These are phyloP conservation scores for roundworm (Caenorhabditis elegans) DNA, from an alignment of 1,140 invertebrate species.

Conservation along the genomic window DNA sequence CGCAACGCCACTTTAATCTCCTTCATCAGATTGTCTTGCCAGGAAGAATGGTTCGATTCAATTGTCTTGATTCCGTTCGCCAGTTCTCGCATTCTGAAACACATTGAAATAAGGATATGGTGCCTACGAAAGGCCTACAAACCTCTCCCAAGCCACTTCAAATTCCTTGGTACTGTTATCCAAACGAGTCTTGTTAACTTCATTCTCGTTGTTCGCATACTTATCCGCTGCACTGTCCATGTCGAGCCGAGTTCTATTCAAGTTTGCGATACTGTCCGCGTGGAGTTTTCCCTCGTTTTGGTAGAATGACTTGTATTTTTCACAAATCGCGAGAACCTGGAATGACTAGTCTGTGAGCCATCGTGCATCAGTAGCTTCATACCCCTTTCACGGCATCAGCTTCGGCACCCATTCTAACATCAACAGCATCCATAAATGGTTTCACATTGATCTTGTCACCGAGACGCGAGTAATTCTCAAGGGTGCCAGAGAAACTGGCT, in stretches of 20 bases:
- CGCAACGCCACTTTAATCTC: constrained; percentile 16
- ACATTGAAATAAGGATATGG: neutral
- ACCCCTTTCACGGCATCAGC: neutral
- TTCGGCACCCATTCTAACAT: neutral
- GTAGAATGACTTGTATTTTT: neutral
- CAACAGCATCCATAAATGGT: neutral
- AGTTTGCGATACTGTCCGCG: neutral
- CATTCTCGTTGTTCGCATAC: neutral
- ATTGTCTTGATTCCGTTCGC: neutral
- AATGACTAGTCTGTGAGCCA: neutral
- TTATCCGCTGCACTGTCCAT: neutral
- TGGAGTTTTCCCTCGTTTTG: neutral
- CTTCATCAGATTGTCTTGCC: constrained; percentile 11
- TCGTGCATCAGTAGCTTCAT: neutral
- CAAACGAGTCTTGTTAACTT: neutral
- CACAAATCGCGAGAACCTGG: neutral
- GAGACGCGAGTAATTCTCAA: neutral
- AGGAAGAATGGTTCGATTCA: neutral
- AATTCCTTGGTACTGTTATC: neutral
- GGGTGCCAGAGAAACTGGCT: neutral
- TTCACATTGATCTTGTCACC: neutral
- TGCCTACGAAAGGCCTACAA: no score
- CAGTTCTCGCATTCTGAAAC: neutral
- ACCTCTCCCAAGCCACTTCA: neutral
- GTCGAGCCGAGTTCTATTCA: neutral